Base-by-base conservation (phyloP, 64 coral and sea anemone genomes). In the Pachyseris speciosa region DNA sequence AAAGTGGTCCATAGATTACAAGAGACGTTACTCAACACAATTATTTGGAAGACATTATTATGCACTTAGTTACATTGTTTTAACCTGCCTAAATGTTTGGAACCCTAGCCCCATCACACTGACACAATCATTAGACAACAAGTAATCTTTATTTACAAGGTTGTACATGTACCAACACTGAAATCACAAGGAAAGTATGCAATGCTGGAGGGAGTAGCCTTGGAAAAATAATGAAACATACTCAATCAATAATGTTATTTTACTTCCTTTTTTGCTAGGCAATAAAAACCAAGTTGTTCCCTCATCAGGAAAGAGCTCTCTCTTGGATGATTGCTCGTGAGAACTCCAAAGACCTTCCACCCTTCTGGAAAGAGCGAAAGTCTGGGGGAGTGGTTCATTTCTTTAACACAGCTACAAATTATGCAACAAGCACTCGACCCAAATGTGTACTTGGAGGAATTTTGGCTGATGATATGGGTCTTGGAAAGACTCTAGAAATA, bases 371-470 rank as follows among this genome's bases (percentile, higher is more conserved):
- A 75, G 88, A 95, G 25, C 34, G 49, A 48, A 86, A 74, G 20
- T 64, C 52, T 53, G 85, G 77, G 24, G 80, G 87, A 36, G 76
- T 57, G 37, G 59, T 40, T 32, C 87, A 80, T 30, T 95, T 86
- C 36, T 91, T 95, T 24, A 95, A 95, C 72, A 78, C 88, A 69
- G 93, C 93, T n/a, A 95, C 93, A 36, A 95, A 95, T 30, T 95
- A 45, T 95, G 93, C 87, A 25, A 69, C 93, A 45, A 91, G 11
- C 22, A 95, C 67, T n/a, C 57, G 50, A 72, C 93, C 93, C n/a
- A 41, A 67, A 1, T 90, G 87, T 91, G 63, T 95, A 5, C 70
- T 49, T 57, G 93, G 93, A 72, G 93, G 93, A 67, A 90, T 95
- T 29, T 63, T 95, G 28, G 93, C 93, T 70, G 93, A 95, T 50